Conservation (phyloP, 2,797 vertebrate genomes). For the Sebastes oblongus region DNA sequence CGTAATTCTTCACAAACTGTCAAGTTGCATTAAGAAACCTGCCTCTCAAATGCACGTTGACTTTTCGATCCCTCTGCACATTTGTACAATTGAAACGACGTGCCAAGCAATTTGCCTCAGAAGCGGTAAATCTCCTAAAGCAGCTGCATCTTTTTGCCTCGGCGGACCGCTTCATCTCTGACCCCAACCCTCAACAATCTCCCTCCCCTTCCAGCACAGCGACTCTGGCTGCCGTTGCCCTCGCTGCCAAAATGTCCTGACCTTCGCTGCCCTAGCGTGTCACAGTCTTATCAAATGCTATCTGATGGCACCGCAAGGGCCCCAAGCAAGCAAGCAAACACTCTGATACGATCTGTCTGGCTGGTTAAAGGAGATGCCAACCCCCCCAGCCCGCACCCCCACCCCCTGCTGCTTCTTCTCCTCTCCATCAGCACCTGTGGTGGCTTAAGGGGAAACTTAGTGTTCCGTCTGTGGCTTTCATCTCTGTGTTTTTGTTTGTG, state of each 20-base stretch:
- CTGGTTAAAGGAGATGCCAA: conserved; percentile 35
- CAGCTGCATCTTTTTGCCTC: neutral
- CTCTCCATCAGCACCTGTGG: conserved; percentile 27
- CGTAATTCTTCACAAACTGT: neutral
- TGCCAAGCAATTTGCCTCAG: neutral
- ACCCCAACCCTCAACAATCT: conserved; percentile 11
- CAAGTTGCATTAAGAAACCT: conserved; percentile 6
- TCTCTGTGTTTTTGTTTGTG: neutral
- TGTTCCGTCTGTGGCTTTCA: neutral
- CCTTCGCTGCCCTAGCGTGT: conserved; percentile 64
- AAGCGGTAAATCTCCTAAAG: conserved; percentile 9
- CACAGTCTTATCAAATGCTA: conserved; percentile 56
- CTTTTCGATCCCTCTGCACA: neutral
- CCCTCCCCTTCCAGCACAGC: neutral
- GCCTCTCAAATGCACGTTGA: conserved; percentile 16
- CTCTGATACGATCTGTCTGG: conserved; percentile 52
- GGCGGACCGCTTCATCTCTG: conserved; percentile 32
- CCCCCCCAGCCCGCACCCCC: neutral
- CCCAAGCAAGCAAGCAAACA: conserved; percentile 49
- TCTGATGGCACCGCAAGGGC: conserved; percentile 51
- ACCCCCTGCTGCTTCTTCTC: neutral
- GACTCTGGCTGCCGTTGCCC: conserved; percentile 39
- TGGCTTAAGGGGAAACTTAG: neutral
- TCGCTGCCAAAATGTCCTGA: conserved; percentile 45
- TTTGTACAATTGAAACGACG: neutral